These are phyloP conservation scores for Maniola hyperantus DNA, from an alignment of 2,888 invertebrate genomes.

Conservation along the genomic window DNA sequence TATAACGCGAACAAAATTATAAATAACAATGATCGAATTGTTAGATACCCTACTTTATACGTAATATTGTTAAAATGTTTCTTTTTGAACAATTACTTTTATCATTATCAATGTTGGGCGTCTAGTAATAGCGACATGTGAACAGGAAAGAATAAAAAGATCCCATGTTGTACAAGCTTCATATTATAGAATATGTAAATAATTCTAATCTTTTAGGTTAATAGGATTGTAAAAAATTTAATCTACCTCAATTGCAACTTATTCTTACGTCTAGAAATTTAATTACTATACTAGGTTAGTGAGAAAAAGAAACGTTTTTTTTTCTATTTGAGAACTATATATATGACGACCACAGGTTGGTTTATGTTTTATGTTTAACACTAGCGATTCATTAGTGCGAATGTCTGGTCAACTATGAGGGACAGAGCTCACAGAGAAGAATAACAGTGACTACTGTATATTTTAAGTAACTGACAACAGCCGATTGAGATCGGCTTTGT, in stretches of 20 bases:
- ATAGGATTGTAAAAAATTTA: slow-evolving; percentile 82
- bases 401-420: slow-evolving; percentile 12
- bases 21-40: slow-evolving; percentile 4
- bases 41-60: background rate
- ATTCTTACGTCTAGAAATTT: slow-evolving; percentile 74
- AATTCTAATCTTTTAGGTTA: slow-evolving; percentile 79
- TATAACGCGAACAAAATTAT: background rate
- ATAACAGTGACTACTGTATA: too few species aligned
- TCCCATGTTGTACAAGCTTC: slow-evolving; percentile 72
- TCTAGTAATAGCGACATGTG: slow-evolving; percentile 45
- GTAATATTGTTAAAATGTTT: slow-evolving; percentile 5
- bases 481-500: background rate
- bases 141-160: slow-evolving; percentile 60
- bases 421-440: background rate
- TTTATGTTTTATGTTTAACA: slow-evolving; percentile 47
- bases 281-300: slow-evolving; percentile 78
- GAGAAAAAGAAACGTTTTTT: slow-evolving; percentile 57
- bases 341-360: slow-evolving; percentile 56
- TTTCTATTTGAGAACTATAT: slow-evolving; percentile 68
- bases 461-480: background rate
- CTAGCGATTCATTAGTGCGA: slow-evolving; percentile 7
- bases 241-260: slow-evolving; percentile 82
- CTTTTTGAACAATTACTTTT: slow-evolving; percentile 16
- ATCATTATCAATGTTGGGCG: slow-evolving; percentile 44
- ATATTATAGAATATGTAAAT: slow-evolving; percentile 73